Evolutionary conservation across 2,113 vertebrate genomes (phyloP), one percentile per base, ranked within the genome.

Genomic region (Passer domesticus): DNA sequence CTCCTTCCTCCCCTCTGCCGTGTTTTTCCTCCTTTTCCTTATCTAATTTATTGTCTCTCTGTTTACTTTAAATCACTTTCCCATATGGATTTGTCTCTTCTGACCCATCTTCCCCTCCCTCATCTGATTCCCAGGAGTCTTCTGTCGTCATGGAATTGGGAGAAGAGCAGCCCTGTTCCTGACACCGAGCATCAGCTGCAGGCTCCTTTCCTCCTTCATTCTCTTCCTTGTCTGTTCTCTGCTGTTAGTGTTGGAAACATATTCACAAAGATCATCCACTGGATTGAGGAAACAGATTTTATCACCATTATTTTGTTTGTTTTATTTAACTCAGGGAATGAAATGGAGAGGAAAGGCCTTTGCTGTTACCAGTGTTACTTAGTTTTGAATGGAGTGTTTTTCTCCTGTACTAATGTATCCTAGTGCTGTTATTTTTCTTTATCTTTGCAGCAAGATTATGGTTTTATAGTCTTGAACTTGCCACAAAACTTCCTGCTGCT

Each of bases 241-340:
- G n/a, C 60, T 96, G 82, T 93, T 95, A 93, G 88, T 95, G 59
- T 93, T 97, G 91, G 96, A 95, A 91, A 50, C 75, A 7, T 66
- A 69, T 27, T 83, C 70, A 28, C 43, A 88, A 64, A 83, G 70
- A 94, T 96, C 90, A 92, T 93, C 79, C 88, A 64, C 4, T 88
- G 95, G 90, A 95, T 92, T 92, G 83, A 90, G 92, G 83, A 94
- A 87, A 72, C 50, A 87, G 94, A 95, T 97, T 75, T 83, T 94
- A 96, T 96, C 93, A 37, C 78, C 33, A 4, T 90, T 85, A 15
- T 88, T 95, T 91, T 97, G 67, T 95, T 96, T 95, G 68, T 94
- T 94, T 93, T 95, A 90, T 81, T 94, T 78, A 87, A 93, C 80
- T 43, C 30, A 10, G 50, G 33, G 79, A 70, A 83, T 79, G 53